Percentiles rank a stretch among this genome's conserved stretches.
Conservation (phyloP, 2,113 vertebrate species). For the Solea senegalensis region DNA sequence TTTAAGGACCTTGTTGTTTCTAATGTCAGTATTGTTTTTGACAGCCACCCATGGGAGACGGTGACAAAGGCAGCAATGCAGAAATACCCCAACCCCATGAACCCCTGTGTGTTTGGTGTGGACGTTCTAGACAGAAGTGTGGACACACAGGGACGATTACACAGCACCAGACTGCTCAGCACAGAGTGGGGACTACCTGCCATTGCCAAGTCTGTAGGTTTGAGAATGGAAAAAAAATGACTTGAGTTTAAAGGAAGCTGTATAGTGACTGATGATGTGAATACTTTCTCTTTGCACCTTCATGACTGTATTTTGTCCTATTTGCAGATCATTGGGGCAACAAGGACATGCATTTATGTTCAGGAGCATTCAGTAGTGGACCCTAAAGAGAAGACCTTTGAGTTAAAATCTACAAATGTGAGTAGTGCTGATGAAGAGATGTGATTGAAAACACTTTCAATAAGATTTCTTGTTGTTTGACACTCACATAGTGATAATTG, state of each 20-base stretch:
- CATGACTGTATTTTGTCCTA: conserved; percentile 9
- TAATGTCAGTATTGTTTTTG: neutral
- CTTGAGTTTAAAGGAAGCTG: too few relatives aligned
- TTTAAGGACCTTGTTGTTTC: neutral
- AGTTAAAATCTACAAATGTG: conserved; percentile 94
- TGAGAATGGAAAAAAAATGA: neutral
- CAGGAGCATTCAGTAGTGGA: conserved; percentile 96
- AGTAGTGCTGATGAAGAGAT: conserved; percentile 63
- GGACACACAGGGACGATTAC: conserved; percentile 88
- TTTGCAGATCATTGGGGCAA: conserved; percentile 89
- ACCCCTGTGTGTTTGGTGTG: conserved; percentile 93
- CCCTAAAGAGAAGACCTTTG: conserved; percentile 88
- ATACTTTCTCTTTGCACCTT: neutral
- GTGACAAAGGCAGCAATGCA: conserved; percentile 97
- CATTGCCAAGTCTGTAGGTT: conserved; percentile 91
- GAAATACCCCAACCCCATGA: conserved; percentile 99
- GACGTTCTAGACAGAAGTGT: conserved; percentile 90
- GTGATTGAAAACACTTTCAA: neutral
- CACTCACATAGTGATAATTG: neutral
- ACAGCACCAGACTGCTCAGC: conserved; percentile 94
- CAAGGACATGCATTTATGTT: conserved; percentile 91
- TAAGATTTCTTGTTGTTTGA: neutral
- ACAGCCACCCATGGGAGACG: conserved; percentile 96
- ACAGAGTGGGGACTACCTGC: conserved; percentile 96
- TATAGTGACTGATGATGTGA: neutral